These are phyloP conservation scores for Cerastoderma edule DNA, from an alignment of 2,888 invertebrate species.

Conservation along the genomic window DNA sequence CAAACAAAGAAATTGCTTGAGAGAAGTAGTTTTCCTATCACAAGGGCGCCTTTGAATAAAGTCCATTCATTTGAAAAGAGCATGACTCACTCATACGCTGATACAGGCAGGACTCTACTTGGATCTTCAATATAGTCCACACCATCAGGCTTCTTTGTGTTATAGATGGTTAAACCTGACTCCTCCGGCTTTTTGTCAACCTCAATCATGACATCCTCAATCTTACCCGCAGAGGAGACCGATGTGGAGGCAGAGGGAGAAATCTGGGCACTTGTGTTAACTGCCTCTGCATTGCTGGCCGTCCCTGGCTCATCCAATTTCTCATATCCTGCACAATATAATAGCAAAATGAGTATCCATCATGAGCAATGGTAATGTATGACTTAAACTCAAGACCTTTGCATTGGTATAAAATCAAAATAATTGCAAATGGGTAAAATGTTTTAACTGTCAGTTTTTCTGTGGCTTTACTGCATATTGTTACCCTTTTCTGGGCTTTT, in stretches of 20 bases:
- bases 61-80: background rate
- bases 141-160: slow-evolving; percentile 48
- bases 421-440: too few relatives aligned
- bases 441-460: too few relatives aligned
- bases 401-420: too few relatives aligned
- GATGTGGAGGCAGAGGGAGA: slow-evolving; percentile 37
- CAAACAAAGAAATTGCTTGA: background rate
- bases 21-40: background rate
- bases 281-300: background rate
- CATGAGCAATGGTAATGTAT: too few relatives aligned
- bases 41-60: background rate
- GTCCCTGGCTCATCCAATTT: background rate
- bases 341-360: too few relatives aligned
- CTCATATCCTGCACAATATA: slow-evolving; percentile 8
- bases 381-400: too few relatives aligned
- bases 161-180: slow-evolving; percentile 57
- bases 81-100: slow-evolving; percentile 61
- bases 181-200: slow-evolving; percentile 48
- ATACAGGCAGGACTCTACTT: slow-evolving; percentile 46
- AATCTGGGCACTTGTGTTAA: slow-evolving; percentile 32
- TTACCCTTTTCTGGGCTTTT: too few relatives aligned
- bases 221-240: slow-evolving; percentile 31
- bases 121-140: slow-evolving; percentile 72
- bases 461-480: too few relatives aligned
- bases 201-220: slow-evolving; percentile 59